phyloP scores from a whole-genome alignment of 2,797 vertebrate genomes.

The Rhinella marina region DNA sequence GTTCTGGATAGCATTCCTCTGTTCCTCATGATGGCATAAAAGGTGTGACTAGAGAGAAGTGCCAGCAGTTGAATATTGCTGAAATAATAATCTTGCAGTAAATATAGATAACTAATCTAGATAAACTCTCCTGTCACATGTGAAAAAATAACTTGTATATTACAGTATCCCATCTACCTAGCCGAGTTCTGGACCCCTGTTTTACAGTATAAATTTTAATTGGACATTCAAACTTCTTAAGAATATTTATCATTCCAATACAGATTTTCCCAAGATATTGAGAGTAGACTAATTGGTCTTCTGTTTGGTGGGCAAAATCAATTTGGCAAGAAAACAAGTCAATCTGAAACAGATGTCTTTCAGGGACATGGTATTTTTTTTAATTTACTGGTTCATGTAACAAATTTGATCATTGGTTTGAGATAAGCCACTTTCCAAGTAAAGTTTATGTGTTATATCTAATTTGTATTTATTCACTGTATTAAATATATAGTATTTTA shows the following conservation, averaged over 20 bases:
- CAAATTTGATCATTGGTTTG: conserved; percentile 21
- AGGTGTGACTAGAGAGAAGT: background rate
- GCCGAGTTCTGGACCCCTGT: background rate
- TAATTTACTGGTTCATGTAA: conserved; percentile 43
- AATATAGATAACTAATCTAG: background rate
- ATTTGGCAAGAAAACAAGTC: conserved; percentile 44
- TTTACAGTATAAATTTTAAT: conserved; percentile 13
- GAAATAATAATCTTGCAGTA: background rate
- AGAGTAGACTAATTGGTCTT: conserved; percentile 34
- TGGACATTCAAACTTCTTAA: background rate
- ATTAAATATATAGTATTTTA: background rate
- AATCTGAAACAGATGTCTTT: conserved; percentile 47
- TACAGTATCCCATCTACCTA: background rate
- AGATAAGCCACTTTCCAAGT: background rate
- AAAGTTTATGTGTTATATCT: background rate
- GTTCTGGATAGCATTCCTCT: too few species aligned
- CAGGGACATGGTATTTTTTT: conserved; percentile 25
- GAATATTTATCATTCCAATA: background rate
- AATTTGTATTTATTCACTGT: background rate
- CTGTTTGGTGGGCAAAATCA: conserved; percentile 39
- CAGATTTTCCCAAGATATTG: conserved; percentile 27
- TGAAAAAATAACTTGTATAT: background rate
- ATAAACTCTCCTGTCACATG: background rate
- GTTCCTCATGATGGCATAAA: too few species aligned
- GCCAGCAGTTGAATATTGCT: background rate